Conservation (phyloP, 2,888 invertebrate species). For the Orthonevra nobilis region DNA sequence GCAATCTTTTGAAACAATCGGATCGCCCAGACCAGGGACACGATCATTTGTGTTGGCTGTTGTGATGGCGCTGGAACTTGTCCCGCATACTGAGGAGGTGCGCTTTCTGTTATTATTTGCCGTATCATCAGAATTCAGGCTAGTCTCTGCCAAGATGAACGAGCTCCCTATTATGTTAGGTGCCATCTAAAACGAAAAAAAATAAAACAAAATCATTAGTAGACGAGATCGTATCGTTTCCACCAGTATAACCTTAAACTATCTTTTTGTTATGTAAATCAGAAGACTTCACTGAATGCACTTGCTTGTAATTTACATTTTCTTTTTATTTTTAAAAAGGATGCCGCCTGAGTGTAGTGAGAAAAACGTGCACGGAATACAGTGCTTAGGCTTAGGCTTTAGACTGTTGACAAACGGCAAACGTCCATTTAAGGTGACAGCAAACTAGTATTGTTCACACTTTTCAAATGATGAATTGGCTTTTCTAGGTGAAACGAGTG, state of each 20-base stretch:
- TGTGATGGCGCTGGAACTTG: constrained; percentile 31
- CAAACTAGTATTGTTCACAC: constrained; percentile 63
- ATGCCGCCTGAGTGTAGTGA: constrained; percentile 20
- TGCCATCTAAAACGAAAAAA: constrained; percentile 80
- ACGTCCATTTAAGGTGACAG: constrained; percentile 57
- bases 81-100: constrained; percentile 58
- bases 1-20: constrained; percentile 59
- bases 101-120: constrained; percentile 73
- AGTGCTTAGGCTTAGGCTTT: too few relatives aligned
- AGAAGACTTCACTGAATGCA: constrained; percentile 35
- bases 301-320: constrained; percentile 22
- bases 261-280: constrained; percentile 58
- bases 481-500: constrained; percentile 42
- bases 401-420: constrained; percentile 1
- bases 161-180: constrained; percentile 84
- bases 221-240: constrained; percentile 26
- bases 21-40: constrained; percentile 69
- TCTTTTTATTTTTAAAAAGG: constrained; percentile 14
- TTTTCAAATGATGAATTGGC: constrained; percentile 60
- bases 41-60: constrained; percentile 54
- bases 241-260: too few relatives aligned
- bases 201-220: constrained; percentile 19
- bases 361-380: constrained; percentile 52
- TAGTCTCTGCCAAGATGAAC: constrained; percentile 81
- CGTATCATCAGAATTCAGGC: constrained; percentile 75